These are phyloP conservation scores for Pachypeltis micranthus DNA, from an alignment of 1,140 invertebrate species.

Conservation along the genomic window DNA sequence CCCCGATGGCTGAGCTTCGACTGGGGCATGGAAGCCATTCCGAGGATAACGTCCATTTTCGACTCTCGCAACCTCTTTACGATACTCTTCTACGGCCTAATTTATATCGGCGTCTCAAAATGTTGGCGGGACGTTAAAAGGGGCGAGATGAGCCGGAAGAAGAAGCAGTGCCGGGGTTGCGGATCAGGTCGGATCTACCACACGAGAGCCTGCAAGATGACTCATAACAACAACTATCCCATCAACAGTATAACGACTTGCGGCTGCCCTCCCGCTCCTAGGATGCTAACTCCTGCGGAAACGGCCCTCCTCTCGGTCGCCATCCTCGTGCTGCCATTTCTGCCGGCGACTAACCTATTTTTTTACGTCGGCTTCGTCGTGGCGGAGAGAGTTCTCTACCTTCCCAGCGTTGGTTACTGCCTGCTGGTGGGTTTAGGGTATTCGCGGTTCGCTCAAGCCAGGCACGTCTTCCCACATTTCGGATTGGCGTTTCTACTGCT, in stretches of 20 bases:
- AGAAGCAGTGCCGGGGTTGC: slow-evolving; percentile 8
- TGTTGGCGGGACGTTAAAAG: background rate
- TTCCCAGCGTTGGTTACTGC: slow-evolving; percentile 91
- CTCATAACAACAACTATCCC: slow-evolving; percentile 35
- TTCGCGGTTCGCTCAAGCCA: slow-evolving; percentile 29
- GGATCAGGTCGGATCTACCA: slow-evolving; percentile 13
- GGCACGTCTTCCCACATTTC: slow-evolving; percentile 25
- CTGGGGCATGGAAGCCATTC: slow-evolving; percentile 91
- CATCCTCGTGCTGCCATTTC: slow-evolving; percentile 76
- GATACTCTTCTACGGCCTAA: slow-evolving; percentile 47
- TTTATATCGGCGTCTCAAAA: slow-evolving; percentile 13
- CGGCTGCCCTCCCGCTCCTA: background rate
- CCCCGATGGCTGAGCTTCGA: slow-evolving; percentile 80
- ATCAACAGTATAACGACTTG: slow-evolving; percentile 21
- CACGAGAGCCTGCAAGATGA: slow-evolving; percentile 31
- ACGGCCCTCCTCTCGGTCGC: slow-evolving; percentile 37
- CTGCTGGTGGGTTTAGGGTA: slow-evolving; percentile 65
- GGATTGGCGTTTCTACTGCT: slow-evolving; percentile 45
- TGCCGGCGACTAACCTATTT: slow-evolving; percentile 85
- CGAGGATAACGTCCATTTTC: slow-evolving; percentile 54
- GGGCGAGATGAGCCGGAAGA: background rate
- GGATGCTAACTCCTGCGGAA: slow-evolving; percentile 14
- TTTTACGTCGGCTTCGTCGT: slow-evolving; percentile 97
- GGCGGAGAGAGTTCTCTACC: slow-evolving; percentile 86
- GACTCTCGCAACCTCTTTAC: slow-evolving; percentile 65